Percentiles rank a stretch among this genome's conserved stretches.
phyloP scores from a whole-genome alignment of 2,888 invertebrate species.

The Leptinotarsa peninsularis region DNA sequence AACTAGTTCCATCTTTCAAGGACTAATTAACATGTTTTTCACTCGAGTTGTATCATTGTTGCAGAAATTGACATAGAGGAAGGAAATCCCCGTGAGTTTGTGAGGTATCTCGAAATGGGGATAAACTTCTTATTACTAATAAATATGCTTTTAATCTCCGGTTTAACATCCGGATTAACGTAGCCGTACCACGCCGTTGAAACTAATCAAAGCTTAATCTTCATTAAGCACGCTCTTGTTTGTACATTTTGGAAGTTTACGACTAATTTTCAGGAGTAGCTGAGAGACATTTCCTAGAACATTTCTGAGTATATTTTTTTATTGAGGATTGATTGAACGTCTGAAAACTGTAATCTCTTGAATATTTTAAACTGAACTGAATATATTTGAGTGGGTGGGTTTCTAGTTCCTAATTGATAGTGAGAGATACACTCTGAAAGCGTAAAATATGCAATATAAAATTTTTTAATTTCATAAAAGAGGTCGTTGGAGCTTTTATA shows the following conservation, averaged over 20 bases:
- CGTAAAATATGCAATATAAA: too few species aligned
- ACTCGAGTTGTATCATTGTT: neutral
- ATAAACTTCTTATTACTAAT: constrained; percentile 17
- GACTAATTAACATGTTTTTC: too few species aligned
- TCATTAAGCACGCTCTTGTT: constrained; percentile 20
- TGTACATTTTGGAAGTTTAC: constrained; percentile 13
- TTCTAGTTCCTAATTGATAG: too few species aligned
- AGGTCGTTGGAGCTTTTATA: too few species aligned
- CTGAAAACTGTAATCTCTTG: neutral
- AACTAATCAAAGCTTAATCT: constrained; percentile 22
- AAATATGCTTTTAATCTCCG: constrained; percentile 20
- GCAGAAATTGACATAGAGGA: neutral
- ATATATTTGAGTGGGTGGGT: too few species aligned
- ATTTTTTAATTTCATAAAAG: too few species aligned
- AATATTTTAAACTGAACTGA: neutral
- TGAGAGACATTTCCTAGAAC: neutral
- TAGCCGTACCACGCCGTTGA: constrained; percentile 12
- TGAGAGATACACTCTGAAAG: too few species aligned
- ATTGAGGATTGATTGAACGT: too few species aligned
- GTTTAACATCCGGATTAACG: constrained; percentile 19
- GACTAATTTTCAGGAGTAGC: constrained; percentile 4
- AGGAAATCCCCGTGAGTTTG: neutral
- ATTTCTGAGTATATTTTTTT: neutral
- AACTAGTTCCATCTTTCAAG: too few species aligned
- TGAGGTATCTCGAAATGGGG: neutral